phyloP scores from a whole-genome alignment of 2,888 invertebrate species.

The Ennomos erosarius region DNA sequence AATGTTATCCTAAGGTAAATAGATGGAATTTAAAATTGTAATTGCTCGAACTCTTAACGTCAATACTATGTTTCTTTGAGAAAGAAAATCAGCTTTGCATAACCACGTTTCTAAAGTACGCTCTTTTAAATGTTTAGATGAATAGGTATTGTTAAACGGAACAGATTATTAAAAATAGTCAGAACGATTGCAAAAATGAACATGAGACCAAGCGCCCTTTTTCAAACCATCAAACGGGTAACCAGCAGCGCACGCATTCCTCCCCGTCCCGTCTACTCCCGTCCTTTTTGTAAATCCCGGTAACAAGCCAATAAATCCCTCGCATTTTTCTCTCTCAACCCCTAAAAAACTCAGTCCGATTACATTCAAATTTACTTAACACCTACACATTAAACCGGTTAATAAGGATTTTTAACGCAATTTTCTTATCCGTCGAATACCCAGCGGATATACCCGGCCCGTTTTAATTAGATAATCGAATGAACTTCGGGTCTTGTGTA shows the following conservation, averaged over 20 bases:
- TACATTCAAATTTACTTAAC: conserved; percentile 86
- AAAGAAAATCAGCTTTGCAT: too few species aligned
- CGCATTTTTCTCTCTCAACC: conserved; percentile 75
- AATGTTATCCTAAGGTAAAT: background rate
- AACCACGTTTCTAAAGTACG: too few species aligned
- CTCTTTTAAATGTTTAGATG: conserved; percentile 19
- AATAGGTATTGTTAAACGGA: conserved; percentile 23
- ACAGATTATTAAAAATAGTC: conserved; percentile 58
- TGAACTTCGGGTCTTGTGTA: conserved; percentile 67
- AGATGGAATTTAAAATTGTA: conserved; percentile 1
- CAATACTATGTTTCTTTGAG: too few species aligned
- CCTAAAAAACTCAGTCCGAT: conserved; percentile 79
- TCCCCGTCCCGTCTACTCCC: conserved; percentile 64
- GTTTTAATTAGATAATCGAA: conserved; percentile 77
- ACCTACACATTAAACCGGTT: conserved; percentile 79
- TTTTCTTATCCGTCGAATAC: conserved; percentile 70
- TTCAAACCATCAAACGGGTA: conserved; percentile 67
- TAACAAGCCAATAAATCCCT: conserved; percentile 85
- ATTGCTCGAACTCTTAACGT: background rate
- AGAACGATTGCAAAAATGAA: conserved; percentile 74
- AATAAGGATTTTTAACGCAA: conserved; percentile 78
- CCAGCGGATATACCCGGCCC: conserved; percentile 54
- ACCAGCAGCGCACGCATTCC: conserved; percentile 65
- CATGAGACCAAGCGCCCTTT: conserved; percentile 62
- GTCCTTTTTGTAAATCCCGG: conserved; percentile 81